Evolutionary conservation across 2,888 invertebrate species (phyloP), one percentile per base, ranked within the genome.

Genomic region (Ophraella communa): DNA sequence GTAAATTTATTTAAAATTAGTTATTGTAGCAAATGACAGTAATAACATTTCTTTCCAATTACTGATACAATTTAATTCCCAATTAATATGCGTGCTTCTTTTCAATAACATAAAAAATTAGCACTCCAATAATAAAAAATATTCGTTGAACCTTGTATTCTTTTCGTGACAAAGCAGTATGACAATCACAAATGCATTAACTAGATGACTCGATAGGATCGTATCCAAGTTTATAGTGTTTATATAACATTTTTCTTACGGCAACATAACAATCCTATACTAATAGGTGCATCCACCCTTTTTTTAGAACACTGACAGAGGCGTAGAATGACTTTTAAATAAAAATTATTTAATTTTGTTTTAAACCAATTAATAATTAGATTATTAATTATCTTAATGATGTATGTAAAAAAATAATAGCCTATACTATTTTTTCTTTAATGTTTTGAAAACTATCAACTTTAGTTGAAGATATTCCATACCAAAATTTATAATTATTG

Each of bases 251-350:
- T 39, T 59, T 60, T 35, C 44, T 69, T 69, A 70, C 64, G 63
- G 68, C 63, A 63, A 68, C 62, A 65, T 67, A 65, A 66, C 61
- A 71, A 69, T 66, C 65, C 63, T 51, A 67, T n/a, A 62, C 59
- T 69, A 71, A 72, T 70, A 71, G 69, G 72, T 73, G 71, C 72
- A 73, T 71, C 74, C 69, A 64, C 70, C 69, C 71, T 21, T 21
- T 20, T 42, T 35, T 14, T 14, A 14, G 1, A 39, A 14, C 5
- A 17, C 14, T 14, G 7, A 7, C 39, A 39, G 39, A 17, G 39
- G 14, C 39, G 39, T 17, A 39, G 39, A 8, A 39, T 17, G 17
- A 14, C 17, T 10, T 30, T 30, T 30, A 4, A 10, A 24, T 3
- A 24, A 3, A 24, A n/a, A n/a, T n/a, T n/a, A n/a, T n/a, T n/a